Conservation (phyloP, 2,797 vertebrate species). For the Poecilia velifera region DNA sequence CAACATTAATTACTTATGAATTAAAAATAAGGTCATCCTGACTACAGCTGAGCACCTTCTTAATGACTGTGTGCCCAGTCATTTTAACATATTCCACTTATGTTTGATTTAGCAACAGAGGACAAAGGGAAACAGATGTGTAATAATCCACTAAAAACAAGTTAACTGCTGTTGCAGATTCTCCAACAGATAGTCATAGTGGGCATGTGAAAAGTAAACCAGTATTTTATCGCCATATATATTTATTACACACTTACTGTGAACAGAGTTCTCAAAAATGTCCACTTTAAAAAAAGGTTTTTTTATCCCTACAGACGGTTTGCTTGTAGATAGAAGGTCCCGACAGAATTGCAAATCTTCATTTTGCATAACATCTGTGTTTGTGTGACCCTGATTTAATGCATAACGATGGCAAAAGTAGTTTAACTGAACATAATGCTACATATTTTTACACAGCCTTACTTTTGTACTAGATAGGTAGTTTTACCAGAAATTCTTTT, state of each 20-base stretch:
- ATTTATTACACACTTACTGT: not conserved
- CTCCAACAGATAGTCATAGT: not conserved
- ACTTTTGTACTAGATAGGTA: not conserved
- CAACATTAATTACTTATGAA: not conserved
- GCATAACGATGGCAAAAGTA: not conserved
- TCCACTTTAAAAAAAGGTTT: not conserved
- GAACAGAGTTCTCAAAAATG: not conserved
- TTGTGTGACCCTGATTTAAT: not conserved
- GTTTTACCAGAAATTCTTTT: not conserved
- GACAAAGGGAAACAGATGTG: not conserved
- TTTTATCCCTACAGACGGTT: not conserved
- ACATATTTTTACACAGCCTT: not conserved
- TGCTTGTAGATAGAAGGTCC: not conserved
- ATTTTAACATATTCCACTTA: not conserved
- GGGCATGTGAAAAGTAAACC: not conserved
- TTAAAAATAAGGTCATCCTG: not conserved
- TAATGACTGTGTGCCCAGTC: not conserved
- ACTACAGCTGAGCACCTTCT: not conserved
- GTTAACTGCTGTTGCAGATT: not conserved
- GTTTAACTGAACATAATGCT: not conserved
- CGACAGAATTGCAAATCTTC: not conserved
- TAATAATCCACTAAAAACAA: constrained; percentile 1
- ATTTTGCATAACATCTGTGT: not conserved
- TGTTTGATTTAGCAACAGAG: not conserved
- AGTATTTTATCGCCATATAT: not conserved